Conservation (phyloP, 2,113 vertebrate species). For the Cyprinus carpio region DNA sequence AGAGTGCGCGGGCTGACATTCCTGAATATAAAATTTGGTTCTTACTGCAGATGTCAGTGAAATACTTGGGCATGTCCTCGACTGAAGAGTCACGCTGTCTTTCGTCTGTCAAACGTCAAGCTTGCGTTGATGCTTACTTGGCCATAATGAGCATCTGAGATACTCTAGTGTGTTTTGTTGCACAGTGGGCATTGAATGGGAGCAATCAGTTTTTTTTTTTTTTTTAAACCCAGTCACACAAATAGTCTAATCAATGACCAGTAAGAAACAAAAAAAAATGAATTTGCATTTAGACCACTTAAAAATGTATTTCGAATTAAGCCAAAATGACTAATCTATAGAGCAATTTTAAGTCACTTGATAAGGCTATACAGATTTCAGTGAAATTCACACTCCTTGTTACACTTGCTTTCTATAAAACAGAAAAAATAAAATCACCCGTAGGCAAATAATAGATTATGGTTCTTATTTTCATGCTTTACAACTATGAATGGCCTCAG, state of each 20-base stretch:
- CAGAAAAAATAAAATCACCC: not conserved
- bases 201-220: not conserved
- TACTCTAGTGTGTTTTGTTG: slow-evolving; percentile 3
- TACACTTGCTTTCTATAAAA: slow-evolving; percentile 8
- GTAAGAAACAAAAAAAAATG: not conserved
- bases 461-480: slow-evolving; percentile 40
- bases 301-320: not conserved
- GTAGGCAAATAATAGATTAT: slow-evolving; percentile 27
- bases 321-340: not conserved
- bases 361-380: not conserved
- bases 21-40: too few species aligned
- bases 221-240: not conserved
- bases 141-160: slow-evolving; percentile 17
- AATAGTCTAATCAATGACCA: not conserved
- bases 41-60: too few species aligned
- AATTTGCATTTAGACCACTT: not conserved
- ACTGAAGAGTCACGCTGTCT: slow-evolving; percentile 37
- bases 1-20: too few species aligned
- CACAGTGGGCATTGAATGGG: not conserved
- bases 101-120: slow-evolving; percentile 44
- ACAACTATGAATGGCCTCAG: slow-evolving; percentile 50
- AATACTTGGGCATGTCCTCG: not conserved
- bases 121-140: slow-evolving; percentile 22
- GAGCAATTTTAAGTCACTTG: not conserved
- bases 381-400: not conserved